A percentile compares a stretch with the other conserved stretches of the same genome.
Conservation (phyloP, 2,113 vertebrate genomes). For the Anseranas semipalmata region DNA sequence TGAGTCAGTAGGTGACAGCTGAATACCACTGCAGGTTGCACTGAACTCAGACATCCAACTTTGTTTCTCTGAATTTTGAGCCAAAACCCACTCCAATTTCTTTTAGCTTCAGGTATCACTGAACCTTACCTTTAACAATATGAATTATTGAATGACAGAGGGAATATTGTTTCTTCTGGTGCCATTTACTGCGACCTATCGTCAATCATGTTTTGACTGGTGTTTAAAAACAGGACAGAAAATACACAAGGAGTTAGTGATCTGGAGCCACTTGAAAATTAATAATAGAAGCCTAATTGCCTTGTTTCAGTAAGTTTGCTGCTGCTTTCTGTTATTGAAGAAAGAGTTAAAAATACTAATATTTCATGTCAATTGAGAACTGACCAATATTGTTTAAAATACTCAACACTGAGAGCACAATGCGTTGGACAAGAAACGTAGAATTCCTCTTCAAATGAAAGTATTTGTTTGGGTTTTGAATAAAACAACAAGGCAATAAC, state of each 20-base stretch:
- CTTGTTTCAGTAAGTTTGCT: background rate
- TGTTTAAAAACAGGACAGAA: background rate
- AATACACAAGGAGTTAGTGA: background rate
- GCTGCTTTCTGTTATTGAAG: background rate
- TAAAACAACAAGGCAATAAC: background rate
- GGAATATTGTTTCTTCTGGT: background rate
- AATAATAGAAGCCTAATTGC: background rate
- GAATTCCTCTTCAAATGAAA: background rate
- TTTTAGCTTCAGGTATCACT: background rate
- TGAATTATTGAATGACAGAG: background rate
- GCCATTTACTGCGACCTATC: background rate
- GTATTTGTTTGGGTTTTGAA: background rate
- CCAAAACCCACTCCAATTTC: background rate
- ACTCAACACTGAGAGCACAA: background rate
- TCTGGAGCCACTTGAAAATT: background rate
- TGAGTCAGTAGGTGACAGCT: background rate
- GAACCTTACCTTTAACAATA: background rate
- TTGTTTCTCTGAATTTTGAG: background rate
- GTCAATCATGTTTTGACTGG: background rate
- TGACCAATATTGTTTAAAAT: background rate
- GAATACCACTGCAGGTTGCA: background rate
- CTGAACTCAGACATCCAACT: background rate
- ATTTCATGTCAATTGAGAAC: background rate
- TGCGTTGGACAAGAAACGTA: background rate
- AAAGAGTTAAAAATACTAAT: background rate